Evolutionary conservation across 2,113 vertebrate genomes (phyloP).

Genomic region (Hemiprocne comata): DNA sequence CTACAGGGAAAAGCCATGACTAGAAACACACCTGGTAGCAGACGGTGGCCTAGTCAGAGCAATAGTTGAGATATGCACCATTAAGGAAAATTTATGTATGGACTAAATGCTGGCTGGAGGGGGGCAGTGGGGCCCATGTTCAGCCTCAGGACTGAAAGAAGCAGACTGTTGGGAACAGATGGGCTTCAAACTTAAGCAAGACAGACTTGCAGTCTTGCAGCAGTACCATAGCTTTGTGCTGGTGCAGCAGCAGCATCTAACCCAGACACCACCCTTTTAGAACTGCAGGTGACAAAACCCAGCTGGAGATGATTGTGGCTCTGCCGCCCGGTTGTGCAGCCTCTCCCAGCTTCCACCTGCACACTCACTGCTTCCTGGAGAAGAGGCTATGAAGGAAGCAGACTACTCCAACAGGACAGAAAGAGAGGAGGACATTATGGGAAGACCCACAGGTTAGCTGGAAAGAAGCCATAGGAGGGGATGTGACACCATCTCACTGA

Average conservation of each 20-base stretch:
- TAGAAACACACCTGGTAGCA: not conserved
- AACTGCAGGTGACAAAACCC: not conserved
- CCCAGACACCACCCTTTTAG: not conserved
- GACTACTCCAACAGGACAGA: not conserved
- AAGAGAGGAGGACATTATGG: not conserved
- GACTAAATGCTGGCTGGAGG: not conserved
- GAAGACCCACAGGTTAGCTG: not conserved
- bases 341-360: not conserved
- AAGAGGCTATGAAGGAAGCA: not conserved
- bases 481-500: not conserved
- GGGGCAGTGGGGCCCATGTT: fast-evolving
- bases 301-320: not conserved
- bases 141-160: not conserved
- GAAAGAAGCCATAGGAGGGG: not conserved
- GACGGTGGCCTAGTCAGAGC: not conserved
- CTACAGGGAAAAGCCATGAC: not conserved
- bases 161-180: not conserved
- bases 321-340: not conserved
- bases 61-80: not conserved
- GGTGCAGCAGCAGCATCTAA: not conserved
- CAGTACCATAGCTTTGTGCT: not conserved
- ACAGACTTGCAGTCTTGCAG: not conserved
- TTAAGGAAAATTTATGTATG: not conserved
- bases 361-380: not conserved
- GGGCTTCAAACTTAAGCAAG: not conserved